Evolutionary conservation across 2,113 vertebrate genomes (phyloP).

Genomic region (Balaeniceps rex): DNA sequence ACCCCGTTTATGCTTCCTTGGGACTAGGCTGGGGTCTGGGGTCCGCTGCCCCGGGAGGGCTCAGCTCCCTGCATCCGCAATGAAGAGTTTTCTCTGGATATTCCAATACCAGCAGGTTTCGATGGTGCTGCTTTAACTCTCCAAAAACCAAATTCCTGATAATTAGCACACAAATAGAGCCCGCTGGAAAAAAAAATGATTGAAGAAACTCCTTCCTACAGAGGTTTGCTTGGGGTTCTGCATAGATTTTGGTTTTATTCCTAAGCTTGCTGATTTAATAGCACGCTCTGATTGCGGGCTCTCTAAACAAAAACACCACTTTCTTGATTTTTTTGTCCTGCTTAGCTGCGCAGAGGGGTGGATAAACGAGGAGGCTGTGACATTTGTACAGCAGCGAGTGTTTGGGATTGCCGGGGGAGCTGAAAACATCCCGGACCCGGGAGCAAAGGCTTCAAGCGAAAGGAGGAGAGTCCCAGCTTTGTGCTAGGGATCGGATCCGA

Average conservation of each 20-base stretch:
- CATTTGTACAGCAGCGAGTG: fast-evolving
- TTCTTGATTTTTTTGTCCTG: no score
- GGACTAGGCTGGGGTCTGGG: neutral
- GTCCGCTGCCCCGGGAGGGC: neutral
- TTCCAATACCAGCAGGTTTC: neutral
- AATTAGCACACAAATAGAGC: neutral
- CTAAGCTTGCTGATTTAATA: neutral
- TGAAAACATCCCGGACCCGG: neutral
- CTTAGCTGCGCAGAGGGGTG: neutral
- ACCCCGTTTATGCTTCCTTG: neutral
- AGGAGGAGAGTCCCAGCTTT: neutral
- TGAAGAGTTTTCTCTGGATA: neutral
- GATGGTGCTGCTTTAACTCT: neutral
- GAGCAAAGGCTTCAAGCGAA: neutral
- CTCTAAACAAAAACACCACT: neutral
- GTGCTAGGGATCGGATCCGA: neutral
- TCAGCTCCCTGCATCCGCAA: neutral
- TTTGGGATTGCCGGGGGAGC: neutral
- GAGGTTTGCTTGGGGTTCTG: neutral
- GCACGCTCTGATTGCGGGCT: neutral
- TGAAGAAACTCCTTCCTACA: neutral
- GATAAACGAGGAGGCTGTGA: neutral
- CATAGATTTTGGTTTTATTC: neutral
- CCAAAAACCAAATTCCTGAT: neutral
- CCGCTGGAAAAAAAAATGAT: neutral